Conservation (phyloP, 1,140 invertebrate species). For the Drosophila suzukii region DNA sequence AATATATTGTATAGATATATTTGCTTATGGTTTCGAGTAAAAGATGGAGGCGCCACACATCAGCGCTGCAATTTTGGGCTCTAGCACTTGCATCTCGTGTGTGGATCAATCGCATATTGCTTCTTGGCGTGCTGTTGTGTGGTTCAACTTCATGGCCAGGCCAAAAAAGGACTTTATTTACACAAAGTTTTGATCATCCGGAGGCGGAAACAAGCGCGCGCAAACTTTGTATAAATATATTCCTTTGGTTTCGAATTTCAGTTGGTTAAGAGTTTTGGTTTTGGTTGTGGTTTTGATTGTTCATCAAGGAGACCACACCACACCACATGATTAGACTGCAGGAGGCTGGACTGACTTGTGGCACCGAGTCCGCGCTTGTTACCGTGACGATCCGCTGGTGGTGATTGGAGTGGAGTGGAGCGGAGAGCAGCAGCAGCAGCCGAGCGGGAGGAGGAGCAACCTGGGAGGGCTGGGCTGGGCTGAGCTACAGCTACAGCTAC, state of each 20-base stretch:
- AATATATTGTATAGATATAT: slow-evolving; percentile 35
- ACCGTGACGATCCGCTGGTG: slow-evolving; percentile 69
- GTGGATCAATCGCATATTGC: slow-evolving; percentile 80
- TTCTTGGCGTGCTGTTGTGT: slow-evolving; percentile 54
- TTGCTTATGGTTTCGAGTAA: slow-evolving; percentile 38
- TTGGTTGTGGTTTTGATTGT: slow-evolving; percentile 28
- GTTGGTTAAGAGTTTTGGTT: slow-evolving; percentile 33
- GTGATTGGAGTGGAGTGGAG: slow-evolving; percentile 17
- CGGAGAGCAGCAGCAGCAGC: slow-evolving; percentile 27
- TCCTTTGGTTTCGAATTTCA: slow-evolving; percentile 68
- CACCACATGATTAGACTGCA: slow-evolving; percentile 42
- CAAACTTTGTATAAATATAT: slow-evolving; percentile 84
- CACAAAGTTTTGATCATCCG: slow-evolving; percentile 70
- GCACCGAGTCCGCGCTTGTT: slow-evolving; percentile 60
- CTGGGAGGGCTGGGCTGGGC: slow-evolving; percentile 45
- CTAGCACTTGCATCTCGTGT: slow-evolving; percentile 55
- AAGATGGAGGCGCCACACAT: slow-evolving; percentile 22
- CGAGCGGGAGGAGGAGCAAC: slow-evolving; percentile 52
- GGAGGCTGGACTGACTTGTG: slow-evolving; percentile 46
- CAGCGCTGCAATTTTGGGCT: slow-evolving; percentile 46
- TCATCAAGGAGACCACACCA: slow-evolving; percentile 44
- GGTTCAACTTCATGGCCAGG: slow-evolving; percentile 43
- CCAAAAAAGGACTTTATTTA: slow-evolving; percentile 84
- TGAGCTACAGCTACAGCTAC: slow-evolving; percentile 51
- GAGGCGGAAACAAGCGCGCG: slow-evolving; percentile 10